phyloP scores from a whole-genome alignment of 2,888 invertebrate genomes.

The Orthonychiurus folsomi region DNA sequence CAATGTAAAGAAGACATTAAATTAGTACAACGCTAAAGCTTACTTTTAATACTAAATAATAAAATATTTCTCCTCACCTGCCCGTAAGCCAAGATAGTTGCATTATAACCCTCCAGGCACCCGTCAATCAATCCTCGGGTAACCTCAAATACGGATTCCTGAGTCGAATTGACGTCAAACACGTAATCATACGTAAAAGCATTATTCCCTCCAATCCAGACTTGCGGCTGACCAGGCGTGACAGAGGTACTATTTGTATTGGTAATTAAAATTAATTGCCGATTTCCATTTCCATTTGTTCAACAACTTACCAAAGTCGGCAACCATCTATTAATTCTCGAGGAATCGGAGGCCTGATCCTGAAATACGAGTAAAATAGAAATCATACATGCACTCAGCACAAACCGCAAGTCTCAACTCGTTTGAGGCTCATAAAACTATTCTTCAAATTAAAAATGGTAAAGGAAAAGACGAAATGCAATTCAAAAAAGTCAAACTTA shows the following conservation, averaged over 20 bases:
- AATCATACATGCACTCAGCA: background rate
- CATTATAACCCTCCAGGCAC: conserved; percentile 92
- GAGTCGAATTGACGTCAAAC: conserved; percentile 69
- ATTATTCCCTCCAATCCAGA: conserved; percentile 84
- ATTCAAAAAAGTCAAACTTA: background rate
- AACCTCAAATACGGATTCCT: conserved; percentile 67
- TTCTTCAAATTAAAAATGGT: no score
- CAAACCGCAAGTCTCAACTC: no score
- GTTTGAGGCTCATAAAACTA: no score
- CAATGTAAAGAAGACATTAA: background rate
- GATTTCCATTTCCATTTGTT: no score
- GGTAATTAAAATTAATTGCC: no score
- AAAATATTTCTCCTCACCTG: no score
- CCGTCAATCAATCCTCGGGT: conserved; percentile 77
- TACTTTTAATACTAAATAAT: no score
- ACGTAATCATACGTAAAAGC: conserved; percentile 95
- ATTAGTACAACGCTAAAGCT: background rate
- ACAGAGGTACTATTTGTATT: conserved; percentile 88
- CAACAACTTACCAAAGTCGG: no score
- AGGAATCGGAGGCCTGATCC: conserved; percentile 89
- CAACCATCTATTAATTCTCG: conserved; percentile 91
- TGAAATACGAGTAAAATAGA: no score
- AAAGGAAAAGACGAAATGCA: no score
- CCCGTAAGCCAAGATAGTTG: conserved; percentile 93
- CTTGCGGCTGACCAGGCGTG: conserved; percentile 79